Conservation (phyloP, 1,140 invertebrate species). For the Triops longicaudatus region DNA sequence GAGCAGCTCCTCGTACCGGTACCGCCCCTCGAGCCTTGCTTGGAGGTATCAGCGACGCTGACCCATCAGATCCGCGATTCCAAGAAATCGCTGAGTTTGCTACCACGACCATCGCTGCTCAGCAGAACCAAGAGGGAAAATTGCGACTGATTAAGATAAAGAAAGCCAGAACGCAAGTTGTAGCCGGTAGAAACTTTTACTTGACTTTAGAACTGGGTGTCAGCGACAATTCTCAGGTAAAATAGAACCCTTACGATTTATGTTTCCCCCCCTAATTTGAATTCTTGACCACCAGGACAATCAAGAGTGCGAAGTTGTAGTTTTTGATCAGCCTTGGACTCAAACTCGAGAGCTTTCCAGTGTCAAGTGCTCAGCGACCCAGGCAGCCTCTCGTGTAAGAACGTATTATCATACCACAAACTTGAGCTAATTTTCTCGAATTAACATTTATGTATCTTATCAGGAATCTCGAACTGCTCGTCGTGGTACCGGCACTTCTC, state of each 20-base stretch:
- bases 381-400: too few relatives aligned
- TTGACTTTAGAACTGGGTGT: background rate
- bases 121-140: background rate
- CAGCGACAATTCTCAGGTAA: too few relatives aligned
- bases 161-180: background rate
- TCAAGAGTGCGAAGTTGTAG: background rate
- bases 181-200: background rate
- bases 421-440: too few relatives aligned
- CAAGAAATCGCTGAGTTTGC: background rate
- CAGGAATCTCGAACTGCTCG: too few relatives aligned
- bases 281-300: too few relatives aligned
- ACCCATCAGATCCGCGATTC: background rate
- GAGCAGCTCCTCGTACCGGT: background rate
- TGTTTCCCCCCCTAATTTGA: too few relatives aligned
- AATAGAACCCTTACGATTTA: too few relatives aligned
- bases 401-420: too few relatives aligned
- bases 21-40: background rate
- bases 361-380: background rate
- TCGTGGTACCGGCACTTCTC: too few relatives aligned
- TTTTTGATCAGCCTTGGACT: background rate
- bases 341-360: background rate
- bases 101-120: background rate
- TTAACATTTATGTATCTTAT: too few relatives aligned
- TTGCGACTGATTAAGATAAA: background rate
- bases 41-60: background rate